Percentiles rank a stretch among this genome's conserved stretches.
phyloP scores from a whole-genome alignment of 2,113 vertebrate species.

The Trematomus loennbergii region DNA sequence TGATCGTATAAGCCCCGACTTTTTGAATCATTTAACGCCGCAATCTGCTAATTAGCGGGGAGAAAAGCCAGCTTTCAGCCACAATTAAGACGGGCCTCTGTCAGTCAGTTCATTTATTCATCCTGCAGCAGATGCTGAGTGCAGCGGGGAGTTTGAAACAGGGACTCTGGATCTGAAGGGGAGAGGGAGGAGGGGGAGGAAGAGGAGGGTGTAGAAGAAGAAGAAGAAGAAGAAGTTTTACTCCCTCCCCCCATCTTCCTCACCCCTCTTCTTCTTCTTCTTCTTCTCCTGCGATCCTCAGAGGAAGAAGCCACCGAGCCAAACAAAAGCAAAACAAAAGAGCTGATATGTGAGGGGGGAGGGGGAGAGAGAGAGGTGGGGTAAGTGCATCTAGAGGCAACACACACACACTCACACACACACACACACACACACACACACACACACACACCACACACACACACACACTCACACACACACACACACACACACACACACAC shows the following conservation, averaged over 20 bases:
- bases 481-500: background rate
- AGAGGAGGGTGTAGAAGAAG: background rate
- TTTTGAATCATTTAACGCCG: conserved; percentile 88
- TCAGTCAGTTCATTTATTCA: conserved; percentile 86
- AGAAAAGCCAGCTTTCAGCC: conserved; percentile 84
- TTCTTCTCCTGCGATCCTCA: conserved; percentile 34
- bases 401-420: conserved; percentile 21
- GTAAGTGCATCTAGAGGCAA: conserved; percentile 3
- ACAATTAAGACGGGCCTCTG: conserved; percentile 83
- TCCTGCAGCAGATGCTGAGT: conserved; percentile 82
- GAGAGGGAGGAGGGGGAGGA: background rate
- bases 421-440: conserved; percentile 21
- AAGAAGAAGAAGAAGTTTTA: conserved; percentile 56
- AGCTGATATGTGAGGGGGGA: conserved; percentile 22
- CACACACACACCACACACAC: conserved; percentile 18
- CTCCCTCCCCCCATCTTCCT: background rate
- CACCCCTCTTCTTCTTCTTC: conserved; percentile 17
- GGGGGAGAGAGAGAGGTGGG: too few relatives aligned
- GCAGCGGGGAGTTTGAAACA: conserved; percentile 70
- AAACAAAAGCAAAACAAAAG: conserved; percentile 67
- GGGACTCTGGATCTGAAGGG: conserved; percentile 61
- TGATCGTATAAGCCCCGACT: conserved; percentile 83
- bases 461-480: conserved; percentile 20
- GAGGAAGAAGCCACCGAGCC: conserved; percentile 43
- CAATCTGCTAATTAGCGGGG: conserved; percentile 87